Evolutionary conservation across 2,888 invertebrate species (phyloP), one percentile per base, ranked within the genome.

Genomic region (Drosophila anomalipes): DNA sequence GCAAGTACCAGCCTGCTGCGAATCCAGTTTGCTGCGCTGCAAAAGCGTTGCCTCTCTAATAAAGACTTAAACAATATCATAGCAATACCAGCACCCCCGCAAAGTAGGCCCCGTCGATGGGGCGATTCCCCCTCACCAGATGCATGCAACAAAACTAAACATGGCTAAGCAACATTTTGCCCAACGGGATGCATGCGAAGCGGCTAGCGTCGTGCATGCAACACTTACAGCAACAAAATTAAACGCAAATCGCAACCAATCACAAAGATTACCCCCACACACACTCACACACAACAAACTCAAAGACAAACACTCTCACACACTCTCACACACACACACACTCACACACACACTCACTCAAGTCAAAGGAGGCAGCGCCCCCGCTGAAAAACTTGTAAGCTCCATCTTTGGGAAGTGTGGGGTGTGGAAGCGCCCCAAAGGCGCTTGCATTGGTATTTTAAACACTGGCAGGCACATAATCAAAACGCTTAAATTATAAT

Each of bases 401-500:
- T 64, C 33, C 52, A 70, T 35, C 56, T 60, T 60, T 56, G 53
- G 49, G 54, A 28, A 14, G 41, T 12, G 52, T n/a, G 4, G 41
- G 32, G 3, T 3, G 22, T 37, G 33, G 19, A 30, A 44, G 53
- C 26, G 52, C 53, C 68, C 75, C 71, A 70, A 70, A 67, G 86
- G 77, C 84, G 74, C 84, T 83, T 85, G 75, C 82, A 81, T 83
- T 87, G 89, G 89, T 83, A 87, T 87, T 87, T 87, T 89, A 87
- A 87, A 86, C 85, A 85, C 82, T 88, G 79, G 78, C 82, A 81
- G 84, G 86, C 83, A 82, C 90, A 91, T 88, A 91, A 92, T 92
- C 91, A 91, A 92, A 92, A 86, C 92, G 92, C 92, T 91, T 92
- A 91, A 91, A 91, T 92, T 92, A 91, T 91, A 91, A 91, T 91